Evolutionary conservation across 1,140 invertebrate genomes (phyloP).

Genomic region (Babylonia areolata): DNA sequence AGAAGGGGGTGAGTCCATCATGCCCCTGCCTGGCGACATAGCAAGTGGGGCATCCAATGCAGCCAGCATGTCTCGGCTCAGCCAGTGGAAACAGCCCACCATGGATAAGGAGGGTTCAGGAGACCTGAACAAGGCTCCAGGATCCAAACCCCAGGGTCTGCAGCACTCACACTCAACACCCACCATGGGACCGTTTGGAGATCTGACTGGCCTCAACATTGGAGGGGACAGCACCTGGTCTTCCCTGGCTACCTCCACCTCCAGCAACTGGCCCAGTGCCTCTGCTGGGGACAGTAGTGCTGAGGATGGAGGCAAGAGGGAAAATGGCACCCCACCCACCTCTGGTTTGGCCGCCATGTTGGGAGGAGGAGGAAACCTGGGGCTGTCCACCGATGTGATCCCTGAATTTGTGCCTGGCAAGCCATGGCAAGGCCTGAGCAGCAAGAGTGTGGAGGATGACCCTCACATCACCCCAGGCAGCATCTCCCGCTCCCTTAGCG

Average conservation of each 20-base stretch:
- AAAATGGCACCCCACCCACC: conserved; percentile 80
- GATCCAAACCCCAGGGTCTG: conserved; percentile 81
- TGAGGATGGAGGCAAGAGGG: conserved; percentile 43
- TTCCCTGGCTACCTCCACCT: conserved; percentile 50
- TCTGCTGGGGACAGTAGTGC: conserved; percentile 44
- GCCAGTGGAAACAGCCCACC: conserved; percentile 92
- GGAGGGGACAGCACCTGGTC: conserved; percentile 72
- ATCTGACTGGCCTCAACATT: conserved; percentile 60
- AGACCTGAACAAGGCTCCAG: conserved; percentile 90
- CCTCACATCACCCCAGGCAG: conserved; percentile 97
- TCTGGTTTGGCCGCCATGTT: conserved; percentile 75
- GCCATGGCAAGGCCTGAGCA: conserved; percentile 94
- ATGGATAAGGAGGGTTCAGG: conserved; percentile 80
- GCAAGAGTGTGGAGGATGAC: conserved; percentile 97
- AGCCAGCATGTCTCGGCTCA: conserved; percentile 84
- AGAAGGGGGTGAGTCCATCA: conserved; percentile 34
- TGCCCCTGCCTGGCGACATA: conserved; percentile 81
- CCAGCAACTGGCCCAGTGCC: conserved; percentile 61
- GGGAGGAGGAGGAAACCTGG: conserved; percentile 32
- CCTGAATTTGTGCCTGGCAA: conserved; percentile 99
- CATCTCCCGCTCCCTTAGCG: conserved; percentile 86
- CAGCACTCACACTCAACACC: conserved; percentile 83
- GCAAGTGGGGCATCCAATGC: conserved; percentile 54
- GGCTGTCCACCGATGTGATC: conserved; percentile 86
- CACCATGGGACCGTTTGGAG: conserved; percentile 79